Evolutionary conservation across 2,888 invertebrate species (phyloP).

Genomic region (Cephus pygmeus): DNA sequence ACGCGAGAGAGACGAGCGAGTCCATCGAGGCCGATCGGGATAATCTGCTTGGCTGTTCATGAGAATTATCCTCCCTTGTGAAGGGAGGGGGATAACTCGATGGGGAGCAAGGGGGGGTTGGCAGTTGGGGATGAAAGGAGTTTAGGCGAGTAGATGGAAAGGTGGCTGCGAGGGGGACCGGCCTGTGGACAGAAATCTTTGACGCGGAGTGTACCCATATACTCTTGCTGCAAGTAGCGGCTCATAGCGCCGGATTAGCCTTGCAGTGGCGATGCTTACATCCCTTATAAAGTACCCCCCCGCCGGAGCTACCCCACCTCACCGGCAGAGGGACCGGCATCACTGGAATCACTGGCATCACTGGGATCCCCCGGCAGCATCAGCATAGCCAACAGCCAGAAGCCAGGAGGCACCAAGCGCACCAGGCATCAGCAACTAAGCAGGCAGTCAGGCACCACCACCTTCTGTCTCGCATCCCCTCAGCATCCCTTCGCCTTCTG

Average conservation of each 20-base stretch:
- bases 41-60: too few species aligned
- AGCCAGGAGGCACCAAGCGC: too few species aligned
- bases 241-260: slow-evolving; percentile 65
- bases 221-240: slow-evolving; percentile 57
- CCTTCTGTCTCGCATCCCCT: slow-evolving; percentile 28
- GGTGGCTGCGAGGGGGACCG: background rate
- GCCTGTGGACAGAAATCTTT: slow-evolving; percentile 43
- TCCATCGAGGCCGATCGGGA: too few species aligned
- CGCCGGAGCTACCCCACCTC: slow-evolving; percentile 33
- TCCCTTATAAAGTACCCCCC: slow-evolving; percentile 56
- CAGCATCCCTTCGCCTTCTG: slow-evolving; percentile 42
- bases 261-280: slow-evolving; percentile 65
- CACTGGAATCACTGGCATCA: slow-evolving; percentile 1
- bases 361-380: slow-evolving; percentile 26
- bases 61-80: slow-evolving; percentile 11
- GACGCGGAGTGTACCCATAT: slow-evolving; percentile 55
- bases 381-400: too few species aligned
- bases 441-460: slow-evolving; percentile 15
- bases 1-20: too few species aligned
- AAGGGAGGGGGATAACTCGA: slow-evolving; percentile 12
- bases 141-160: too few species aligned
- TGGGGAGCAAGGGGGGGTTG: slow-evolving; percentile 23
- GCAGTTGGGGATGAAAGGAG: slow-evolving; percentile 20
- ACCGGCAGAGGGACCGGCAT: background rate
- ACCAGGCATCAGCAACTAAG: too few species aligned